Conservation (phyloP, 1,140 invertebrate genomes). For the Cydia strobilella region DNA sequence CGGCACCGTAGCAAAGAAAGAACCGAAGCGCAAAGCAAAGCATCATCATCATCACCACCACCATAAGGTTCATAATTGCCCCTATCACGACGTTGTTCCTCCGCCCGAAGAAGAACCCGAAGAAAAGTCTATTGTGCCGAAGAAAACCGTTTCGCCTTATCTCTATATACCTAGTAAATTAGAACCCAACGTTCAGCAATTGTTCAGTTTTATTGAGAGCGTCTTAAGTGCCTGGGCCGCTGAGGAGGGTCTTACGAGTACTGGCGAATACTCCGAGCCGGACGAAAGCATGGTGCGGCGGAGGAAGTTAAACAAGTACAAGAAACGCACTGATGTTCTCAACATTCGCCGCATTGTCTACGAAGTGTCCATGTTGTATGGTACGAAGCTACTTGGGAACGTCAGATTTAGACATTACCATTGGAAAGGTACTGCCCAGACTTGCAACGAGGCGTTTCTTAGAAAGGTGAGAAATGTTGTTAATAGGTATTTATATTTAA, state of each 20-base stretch:
- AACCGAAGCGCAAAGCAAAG: constrained; percentile 56
- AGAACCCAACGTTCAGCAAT: constrained; percentile 88
- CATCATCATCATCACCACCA: constrained; percentile 74
- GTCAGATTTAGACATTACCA: constrained; percentile 85
- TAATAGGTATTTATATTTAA: background rate
- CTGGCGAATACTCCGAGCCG: constrained; percentile 83
- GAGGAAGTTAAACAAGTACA: constrained; percentile 82
- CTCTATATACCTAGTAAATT: constrained; percentile 79
- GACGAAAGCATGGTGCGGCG: constrained; percentile 83
- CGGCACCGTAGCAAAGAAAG: constrained; percentile 50
- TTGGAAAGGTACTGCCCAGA: constrained; percentile 86
- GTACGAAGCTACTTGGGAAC: constrained; percentile 83
- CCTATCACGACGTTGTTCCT: constrained; percentile 68
- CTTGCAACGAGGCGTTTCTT: constrained; percentile 88
- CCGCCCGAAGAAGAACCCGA: constrained; percentile 67
- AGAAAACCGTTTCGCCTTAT: constrained; percentile 75
- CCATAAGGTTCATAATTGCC: constrained; percentile 72
- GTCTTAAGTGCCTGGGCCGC: constrained; percentile 85
- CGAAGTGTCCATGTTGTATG: constrained; percentile 83
- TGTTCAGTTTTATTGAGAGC: constrained; percentile 88
- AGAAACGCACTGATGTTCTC: constrained; percentile 83
- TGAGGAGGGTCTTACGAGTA: constrained; percentile 84
- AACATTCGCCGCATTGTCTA: constrained; percentile 84
- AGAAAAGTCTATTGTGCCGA: constrained; percentile 65
- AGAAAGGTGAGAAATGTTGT: constrained; percentile 82